Conservation (phyloP, 37 sponge, comb jelly and placozoan genomes). For the Bolinopsis microptera region DNA sequence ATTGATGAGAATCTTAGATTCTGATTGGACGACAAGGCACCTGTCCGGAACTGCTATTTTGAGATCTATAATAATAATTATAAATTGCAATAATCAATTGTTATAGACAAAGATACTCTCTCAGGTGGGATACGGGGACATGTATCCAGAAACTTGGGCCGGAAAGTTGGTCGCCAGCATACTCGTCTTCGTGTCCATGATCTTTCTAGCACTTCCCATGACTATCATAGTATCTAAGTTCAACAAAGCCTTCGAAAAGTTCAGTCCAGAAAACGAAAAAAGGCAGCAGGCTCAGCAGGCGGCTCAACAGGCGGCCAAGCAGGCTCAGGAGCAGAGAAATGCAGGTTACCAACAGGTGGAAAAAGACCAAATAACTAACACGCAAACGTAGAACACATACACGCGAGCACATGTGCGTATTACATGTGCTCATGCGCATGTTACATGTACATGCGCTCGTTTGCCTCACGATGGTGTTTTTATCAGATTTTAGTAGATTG, state of each 20-base stretch:
- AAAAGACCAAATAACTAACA: neutral
- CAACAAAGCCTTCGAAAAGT: constrained; percentile 65
- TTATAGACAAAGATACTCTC: too few species aligned
- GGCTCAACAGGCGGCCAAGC: neutral
- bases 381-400: neutral
- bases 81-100: too few species aligned
- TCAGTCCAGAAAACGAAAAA: constrained; percentile 31
- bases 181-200: constrained; percentile 64
- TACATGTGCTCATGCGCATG: neutral
- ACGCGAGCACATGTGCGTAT: neutral
- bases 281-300: neutral
- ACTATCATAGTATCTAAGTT: constrained; percentile 60
- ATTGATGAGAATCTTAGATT: too few species aligned
- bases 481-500: neutral
- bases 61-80: too few species aligned
- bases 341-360: neutral
- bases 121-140: constrained; percentile 64
- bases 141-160: constrained; percentile 57
- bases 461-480: neutral
- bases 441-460: neutral
- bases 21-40: too few species aligned
- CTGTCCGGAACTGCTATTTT: too few species aligned
- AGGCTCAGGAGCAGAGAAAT: neutral
- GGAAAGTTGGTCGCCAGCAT: constrained; percentile 48
- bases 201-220: constrained; percentile 64